Conservation (phyloP, 2,888 invertebrate genomes). For the Coelinius sp. region DNA sequence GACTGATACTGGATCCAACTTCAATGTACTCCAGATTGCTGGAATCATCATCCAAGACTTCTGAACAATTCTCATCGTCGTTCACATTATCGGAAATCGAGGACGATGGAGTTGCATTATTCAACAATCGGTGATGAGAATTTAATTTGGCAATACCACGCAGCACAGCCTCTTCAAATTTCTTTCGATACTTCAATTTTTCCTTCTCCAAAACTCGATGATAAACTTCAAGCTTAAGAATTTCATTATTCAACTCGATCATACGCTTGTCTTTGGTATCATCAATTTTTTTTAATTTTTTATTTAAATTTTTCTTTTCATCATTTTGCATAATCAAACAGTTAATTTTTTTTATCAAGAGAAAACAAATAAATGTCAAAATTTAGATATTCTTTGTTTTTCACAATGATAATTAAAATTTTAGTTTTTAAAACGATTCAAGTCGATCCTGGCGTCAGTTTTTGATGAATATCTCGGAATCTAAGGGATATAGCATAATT, state of each 20-base stretch:
- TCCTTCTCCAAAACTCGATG: conserved; percentile 48
- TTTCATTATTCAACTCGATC: conserved; percentile 41
- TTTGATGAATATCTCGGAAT: too few relatives aligned
- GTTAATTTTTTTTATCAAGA: neutral
- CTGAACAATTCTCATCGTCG: conserved; percentile 3
- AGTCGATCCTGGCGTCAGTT: too few relatives aligned
- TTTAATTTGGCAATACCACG: conserved; percentile 27
- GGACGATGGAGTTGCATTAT: neutral
- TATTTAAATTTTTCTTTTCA: neutral
- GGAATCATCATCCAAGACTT: neutral
- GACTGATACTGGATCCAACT: neutral
- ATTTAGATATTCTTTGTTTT: neutral
- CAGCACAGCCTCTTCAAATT: conserved; percentile 30
- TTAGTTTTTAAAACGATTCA: neutral
- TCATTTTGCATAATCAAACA: conserved; percentile 10
- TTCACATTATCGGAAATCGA: neutral
- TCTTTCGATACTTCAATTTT: conserved; percentile 42
- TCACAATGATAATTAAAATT: too few relatives aligned
- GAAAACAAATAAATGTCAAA: neutral
- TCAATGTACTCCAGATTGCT: neutral
- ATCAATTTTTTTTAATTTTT: conserved; percentile 37
- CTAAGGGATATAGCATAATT: too few relatives aligned
- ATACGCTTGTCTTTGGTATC: conserved; percentile 41
- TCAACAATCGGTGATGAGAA: conserved; percentile 5
- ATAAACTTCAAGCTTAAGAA: conserved; percentile 42